A percentile compares a stretch with the other conserved stretches of the same genome.
These are phyloP conservation scores for Scrobipalpa costella DNA, from an alignment of 2,888 invertebrate species.

Conservation along the genomic window DNA sequence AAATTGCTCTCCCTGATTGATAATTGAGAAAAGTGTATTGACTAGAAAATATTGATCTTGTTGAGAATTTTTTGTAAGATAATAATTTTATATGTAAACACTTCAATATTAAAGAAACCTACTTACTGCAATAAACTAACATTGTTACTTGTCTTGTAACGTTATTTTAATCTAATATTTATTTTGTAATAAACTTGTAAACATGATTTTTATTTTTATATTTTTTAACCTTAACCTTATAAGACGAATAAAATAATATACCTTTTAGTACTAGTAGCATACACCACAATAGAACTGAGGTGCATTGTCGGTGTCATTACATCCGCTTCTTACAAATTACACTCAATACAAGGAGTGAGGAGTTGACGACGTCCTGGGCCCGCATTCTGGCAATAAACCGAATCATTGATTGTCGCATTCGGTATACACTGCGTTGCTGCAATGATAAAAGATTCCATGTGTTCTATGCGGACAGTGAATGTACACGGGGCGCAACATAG, in stretches of 20 bases:
- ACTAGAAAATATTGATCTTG: neutral
- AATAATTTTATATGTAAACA: slow-evolving; percentile 9
- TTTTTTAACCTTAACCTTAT: neutral
- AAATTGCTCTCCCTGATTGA: slow-evolving; percentile 18
- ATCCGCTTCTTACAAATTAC: slow-evolving; percentile 9
- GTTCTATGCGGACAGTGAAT: neutral
- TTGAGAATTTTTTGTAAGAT: slow-evolving; percentile 7
- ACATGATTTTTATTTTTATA: slow-evolving; percentile 39
- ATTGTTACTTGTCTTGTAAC: slow-evolving; percentile 35
- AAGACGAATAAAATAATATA: neutral
- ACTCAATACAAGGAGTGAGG: slow-evolving; percentile 3
- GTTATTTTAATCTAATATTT: slow-evolving; percentile 43
- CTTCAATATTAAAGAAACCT: neutral
- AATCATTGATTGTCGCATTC: neutral
- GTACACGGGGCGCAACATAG: neutral
- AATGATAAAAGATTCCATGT: neutral
- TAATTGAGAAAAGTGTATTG: neutral
- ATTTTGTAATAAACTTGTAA: slow-evolving; percentile 49
- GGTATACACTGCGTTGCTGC: neutral
- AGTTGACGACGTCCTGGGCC: neutral
- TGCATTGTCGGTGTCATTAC: neutral
- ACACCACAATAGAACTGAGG: neutral
- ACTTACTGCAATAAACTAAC: slow-evolving; percentile 37
- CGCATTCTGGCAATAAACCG: neutral
- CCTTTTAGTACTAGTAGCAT: neutral